Base-by-base conservation (phyloP, 2,888 invertebrate genomes). In the Ptychoptera albimana region DNA sequence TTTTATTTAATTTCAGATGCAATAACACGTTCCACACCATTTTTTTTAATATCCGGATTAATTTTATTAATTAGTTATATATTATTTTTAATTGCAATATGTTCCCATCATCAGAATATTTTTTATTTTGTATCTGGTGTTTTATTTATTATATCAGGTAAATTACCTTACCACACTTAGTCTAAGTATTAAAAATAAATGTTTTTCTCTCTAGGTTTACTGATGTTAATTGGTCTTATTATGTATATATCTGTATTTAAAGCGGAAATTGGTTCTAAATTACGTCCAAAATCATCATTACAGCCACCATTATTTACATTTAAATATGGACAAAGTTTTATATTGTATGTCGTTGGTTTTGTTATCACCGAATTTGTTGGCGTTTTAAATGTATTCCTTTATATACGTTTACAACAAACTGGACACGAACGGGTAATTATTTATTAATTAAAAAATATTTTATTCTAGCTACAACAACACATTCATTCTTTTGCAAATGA, bases 191-290 rank as follows among this genome's bases (percentile, higher is more conserved):
- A 5, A 23, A 5, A 5, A 5, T 23, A 23, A 29, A 14, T 41
- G 35, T 39, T 31, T 29, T 44, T 45, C 41, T 39, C 41, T 46
- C 48, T 70, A 89, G 91, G 89, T 61, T 71, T 91, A 50, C 72
- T 88, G 52, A 87, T 91, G 84, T 74, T 91, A 55, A 82, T 86
- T 53, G 91, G 88, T 41, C 76, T 91, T 63, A 86, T 91, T 57
- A 86, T 89, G 74, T 91, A 89, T 74, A 88, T 91, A 70, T 88
- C 89, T 45, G 81, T 87, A 57, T 82, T 91, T 63, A 91, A 91
- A 66, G 82, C 88, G 9, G 89, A 91, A 74, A 76, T 91, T 39
- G 88, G 88, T 38, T 81, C 82, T 57, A 91, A 91, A 65, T 70
- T 91, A 47, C 74, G 85, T 48, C 80, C 88, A 47, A 76, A 80